phyloP scores from a whole-genome alignment of 2,888 invertebrate genomes.

The Tetragonula carbonaria region DNA sequence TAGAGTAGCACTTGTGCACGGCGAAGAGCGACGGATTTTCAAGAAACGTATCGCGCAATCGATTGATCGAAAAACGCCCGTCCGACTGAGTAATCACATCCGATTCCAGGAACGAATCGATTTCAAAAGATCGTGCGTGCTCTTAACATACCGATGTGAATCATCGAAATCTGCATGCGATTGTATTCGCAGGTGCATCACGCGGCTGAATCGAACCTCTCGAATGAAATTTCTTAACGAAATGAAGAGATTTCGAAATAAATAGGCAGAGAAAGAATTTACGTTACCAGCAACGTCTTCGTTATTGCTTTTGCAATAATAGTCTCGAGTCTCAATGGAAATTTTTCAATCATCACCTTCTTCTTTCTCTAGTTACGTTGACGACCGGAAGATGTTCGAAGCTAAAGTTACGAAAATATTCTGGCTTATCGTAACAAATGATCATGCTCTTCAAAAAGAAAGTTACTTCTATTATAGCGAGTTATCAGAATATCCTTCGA shows the following conservation, averaged over 20 bases:
- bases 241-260: neutral
- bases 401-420: neutral
- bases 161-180: slow-evolving; percentile 17
- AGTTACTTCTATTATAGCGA: neutral
- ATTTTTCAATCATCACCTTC: no score
- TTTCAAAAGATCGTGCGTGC: slow-evolving; percentile 29
- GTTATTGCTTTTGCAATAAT: neutral
- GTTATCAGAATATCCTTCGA: no score
- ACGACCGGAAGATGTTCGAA: neutral
- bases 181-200: neutral
- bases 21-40: neutral
- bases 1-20: neutral
- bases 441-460: neutral
- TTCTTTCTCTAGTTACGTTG: neutral
- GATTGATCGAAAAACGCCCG: slow-evolving; percentile 8
- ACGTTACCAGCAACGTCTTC: neutral
- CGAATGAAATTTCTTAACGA: neutral
- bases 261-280: neutral
- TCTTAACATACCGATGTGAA: slow-evolving; percentile 14
- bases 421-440: neutral
- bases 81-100: slow-evolving; percentile 27
- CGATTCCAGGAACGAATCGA: slow-evolving; percentile 16
- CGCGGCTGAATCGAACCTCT: slow-evolving; percentile 1
- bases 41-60: slow-evolving; percentile 30
- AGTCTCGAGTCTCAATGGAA: no score